Conservation (phyloP, 30 jellyfish, hydroid and myxozoan species). For the Nemopilema nomurai region DNA sequence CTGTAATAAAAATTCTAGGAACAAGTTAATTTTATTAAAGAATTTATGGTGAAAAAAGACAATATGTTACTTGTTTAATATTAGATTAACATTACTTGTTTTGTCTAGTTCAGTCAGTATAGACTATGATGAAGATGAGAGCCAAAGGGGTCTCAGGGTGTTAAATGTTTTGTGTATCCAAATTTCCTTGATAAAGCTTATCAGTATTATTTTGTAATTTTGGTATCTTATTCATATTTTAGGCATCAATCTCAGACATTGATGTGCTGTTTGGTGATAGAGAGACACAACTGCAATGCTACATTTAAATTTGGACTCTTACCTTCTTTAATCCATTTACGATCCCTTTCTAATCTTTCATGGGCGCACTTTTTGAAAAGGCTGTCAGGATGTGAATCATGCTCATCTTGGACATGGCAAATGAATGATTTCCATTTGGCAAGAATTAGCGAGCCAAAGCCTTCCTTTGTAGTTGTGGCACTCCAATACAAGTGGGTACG, state of each 20-base stretch:
- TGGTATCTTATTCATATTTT: neutral
- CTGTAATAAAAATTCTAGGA: neutral
- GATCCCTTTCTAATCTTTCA: slow-evolving; percentile 16
- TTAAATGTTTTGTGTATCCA: neutral
- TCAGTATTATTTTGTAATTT: neutral
- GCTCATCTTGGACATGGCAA: slow-evolving; percentile 33
- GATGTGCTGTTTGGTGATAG: neutral
- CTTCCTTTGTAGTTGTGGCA: slow-evolving; percentile 19
- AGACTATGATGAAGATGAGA: neutral
- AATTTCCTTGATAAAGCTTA: neutral
- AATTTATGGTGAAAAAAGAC: neutral
- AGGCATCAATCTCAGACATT: neutral
- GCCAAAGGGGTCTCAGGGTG: neutral
- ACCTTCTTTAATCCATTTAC: slow-evolving; percentile 44
- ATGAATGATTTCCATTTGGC: slow-evolving; percentile 28
- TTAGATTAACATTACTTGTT: neutral
- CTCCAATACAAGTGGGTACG: slow-evolving; percentile 6
- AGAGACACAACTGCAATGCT: neutral
- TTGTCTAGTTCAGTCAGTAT: neutral
- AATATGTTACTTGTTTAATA: neutral
- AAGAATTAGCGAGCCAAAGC: slow-evolving; percentile 6
- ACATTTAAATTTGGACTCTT: neutral
- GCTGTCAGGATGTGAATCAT: slow-evolving; percentile 12
- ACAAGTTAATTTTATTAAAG: neutral
- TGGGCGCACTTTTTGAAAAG: slow-evolving; percentile 33